Conservation (phyloP, 2,888 invertebrate species). For the Drosophila kokeensis region DNA sequence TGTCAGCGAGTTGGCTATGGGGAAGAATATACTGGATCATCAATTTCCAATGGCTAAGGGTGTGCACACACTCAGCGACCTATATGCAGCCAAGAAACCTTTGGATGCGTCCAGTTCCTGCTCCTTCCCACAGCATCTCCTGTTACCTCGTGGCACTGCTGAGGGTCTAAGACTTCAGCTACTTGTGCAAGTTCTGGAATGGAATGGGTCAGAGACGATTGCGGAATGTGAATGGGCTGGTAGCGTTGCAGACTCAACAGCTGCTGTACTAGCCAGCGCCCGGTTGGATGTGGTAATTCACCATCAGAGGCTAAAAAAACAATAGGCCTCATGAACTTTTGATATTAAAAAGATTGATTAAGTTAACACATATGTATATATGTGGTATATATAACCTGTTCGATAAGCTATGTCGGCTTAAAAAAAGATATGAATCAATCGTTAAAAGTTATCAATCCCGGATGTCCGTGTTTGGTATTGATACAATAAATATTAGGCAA, state of each 20-base stretch:
- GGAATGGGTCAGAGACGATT: slow-evolving; percentile 10
- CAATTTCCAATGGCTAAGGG: slow-evolving; percentile 86
- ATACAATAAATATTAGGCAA: not conserved
- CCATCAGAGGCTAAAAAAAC: slow-evolving; percentile 18
- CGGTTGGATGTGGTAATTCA: slow-evolving; percentile 50
- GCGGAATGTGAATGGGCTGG: slow-evolving; percentile 6
- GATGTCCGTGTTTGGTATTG: not conserved
- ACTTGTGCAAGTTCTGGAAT: slow-evolving; percentile 86
- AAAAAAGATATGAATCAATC: not conserved
- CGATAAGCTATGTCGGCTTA: not conserved
- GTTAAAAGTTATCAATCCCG: not conserved
- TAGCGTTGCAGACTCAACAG: not conserved
- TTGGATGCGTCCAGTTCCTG: slow-evolving; percentile 59
- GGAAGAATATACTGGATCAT: slow-evolving; percentile 81
- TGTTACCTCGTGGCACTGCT: slow-evolving; percentile 87
- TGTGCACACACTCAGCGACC: slow-evolving; percentile 83
- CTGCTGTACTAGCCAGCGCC: slow-evolving; percentile 18
- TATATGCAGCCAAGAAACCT: slow-evolving; percentile 84
- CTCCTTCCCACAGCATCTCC: slow-evolving; percentile 86
- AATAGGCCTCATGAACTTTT: not conserved
- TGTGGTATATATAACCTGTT: not conserved
- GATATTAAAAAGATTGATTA: not conserved
- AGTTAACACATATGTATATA: not conserved
- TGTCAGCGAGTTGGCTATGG: slow-evolving; percentile 86
- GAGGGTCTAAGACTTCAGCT: slow-evolving; percentile 88